Evolutionary conservation across 2,888 invertebrate species (phyloP).

Genomic region (Plemyria rubiginata): DNA sequence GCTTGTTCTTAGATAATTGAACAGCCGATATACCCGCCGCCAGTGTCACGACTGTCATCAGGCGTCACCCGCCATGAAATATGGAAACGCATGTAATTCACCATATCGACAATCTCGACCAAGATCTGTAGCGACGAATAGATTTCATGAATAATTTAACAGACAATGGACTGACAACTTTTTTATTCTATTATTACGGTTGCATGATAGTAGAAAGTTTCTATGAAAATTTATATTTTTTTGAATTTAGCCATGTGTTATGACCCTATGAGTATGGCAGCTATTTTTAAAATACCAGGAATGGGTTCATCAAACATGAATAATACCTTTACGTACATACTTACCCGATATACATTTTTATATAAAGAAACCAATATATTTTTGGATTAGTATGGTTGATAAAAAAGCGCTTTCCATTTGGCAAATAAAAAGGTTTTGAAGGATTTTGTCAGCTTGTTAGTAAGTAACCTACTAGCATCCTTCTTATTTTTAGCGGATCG

Average conservation of each 20-base stretch:
- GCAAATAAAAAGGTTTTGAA: slow-evolving; percentile 11
- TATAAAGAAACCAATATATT: too few species aligned
- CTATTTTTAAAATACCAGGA: too few species aligned
- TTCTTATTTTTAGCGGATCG: slow-evolving; percentile 36
- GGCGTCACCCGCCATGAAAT: slow-evolving; percentile 65
- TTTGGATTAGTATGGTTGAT: too few species aligned
- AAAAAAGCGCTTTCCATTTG: background rate
- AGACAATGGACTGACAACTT: slow-evolving; percentile 77
- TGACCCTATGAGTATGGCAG: too few species aligned
- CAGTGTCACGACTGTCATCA: slow-evolving; percentile 79
- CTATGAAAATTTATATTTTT: background rate
- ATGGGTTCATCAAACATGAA: too few species aligned
- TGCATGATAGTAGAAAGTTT: slow-evolving; percentile 46
- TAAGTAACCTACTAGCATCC: slow-evolving; percentile 24
- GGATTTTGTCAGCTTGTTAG: slow-evolving; percentile 37
- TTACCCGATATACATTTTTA: too few species aligned
- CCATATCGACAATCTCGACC: slow-evolving; percentile 75
- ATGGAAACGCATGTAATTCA: slow-evolving; percentile 73
- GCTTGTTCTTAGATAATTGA: too few species aligned
- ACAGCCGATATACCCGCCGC: slow-evolving; percentile 47
- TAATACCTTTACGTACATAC: too few species aligned
- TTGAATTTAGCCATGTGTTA: too few species aligned
- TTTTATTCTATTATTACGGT: slow-evolving; percentile 60
- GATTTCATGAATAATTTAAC: slow-evolving; percentile 81
- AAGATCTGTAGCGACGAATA: slow-evolving; percentile 76